Evolutionary conservation across 2,888 invertebrate species (phyloP).

Genomic region (Rotaria magnacalcarata): DNA sequence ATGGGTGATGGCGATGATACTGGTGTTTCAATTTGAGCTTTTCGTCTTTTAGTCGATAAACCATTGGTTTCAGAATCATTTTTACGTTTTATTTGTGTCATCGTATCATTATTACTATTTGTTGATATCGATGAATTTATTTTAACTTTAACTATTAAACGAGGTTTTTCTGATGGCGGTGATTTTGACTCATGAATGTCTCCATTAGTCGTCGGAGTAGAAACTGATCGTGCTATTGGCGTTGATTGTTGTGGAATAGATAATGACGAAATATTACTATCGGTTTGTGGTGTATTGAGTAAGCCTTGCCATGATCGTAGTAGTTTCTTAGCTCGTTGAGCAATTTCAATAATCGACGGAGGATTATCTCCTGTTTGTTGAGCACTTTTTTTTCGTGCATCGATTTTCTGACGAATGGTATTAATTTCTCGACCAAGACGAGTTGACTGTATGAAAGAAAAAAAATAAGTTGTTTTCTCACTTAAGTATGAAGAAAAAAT

Average conservation of each 20-base stretch:
- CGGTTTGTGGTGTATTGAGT: constrained; percentile 17
- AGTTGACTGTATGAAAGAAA: not conserved
- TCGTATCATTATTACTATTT: constrained; percentile 20
- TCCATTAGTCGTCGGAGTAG: not conserved
- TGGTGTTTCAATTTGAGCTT: not conserved
- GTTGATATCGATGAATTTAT: not conserved
- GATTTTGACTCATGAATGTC: not conserved
- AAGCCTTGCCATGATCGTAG: constrained; percentile 25
- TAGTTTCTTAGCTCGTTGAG: constrained; percentile 29
- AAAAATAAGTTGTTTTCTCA: not conserved
- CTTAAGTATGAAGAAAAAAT: not conserved
- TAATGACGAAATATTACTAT: not conserved
- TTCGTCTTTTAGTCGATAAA: not conserved
- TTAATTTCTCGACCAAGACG: constrained; percentile 33
- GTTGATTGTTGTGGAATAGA: not conserved
- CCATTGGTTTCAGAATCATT: not conserved
- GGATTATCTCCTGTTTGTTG: not conserved
- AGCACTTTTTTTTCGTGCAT: not conserved
- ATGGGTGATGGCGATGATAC: not conserved
- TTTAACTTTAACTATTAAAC: not conserved
- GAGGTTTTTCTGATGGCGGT: not conserved
- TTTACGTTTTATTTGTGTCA: not conserved
- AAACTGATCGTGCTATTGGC: not conserved
- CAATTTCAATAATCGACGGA: not conserved
- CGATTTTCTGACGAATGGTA: not conserved